Base-by-base conservation (phyloP, 1,140 invertebrate genomes). In the Drosophila kikkawai region DNA sequence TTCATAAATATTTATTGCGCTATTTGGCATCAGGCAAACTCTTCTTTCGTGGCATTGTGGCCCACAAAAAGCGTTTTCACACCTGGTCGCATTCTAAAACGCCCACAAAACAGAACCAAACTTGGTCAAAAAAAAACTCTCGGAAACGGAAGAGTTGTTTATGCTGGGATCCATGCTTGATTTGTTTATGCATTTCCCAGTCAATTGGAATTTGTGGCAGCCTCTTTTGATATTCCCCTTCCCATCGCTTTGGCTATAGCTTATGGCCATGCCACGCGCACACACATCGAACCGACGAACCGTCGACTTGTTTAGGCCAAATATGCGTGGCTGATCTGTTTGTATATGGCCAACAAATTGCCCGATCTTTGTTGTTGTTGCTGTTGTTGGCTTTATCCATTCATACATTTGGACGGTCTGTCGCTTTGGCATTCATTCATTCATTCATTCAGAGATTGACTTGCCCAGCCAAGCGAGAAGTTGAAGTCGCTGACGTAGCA, bases 331-430 rank as follows among this genome's bases (percentile, higher is more conserved):
- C 85, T 91, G 85, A 90, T 85, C 79, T 85, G 86, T 88, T 88
- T 88, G 84, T 88, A 84, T 88, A 88, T 84, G 84, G 84, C 84
- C 69, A 87, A 87, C 83, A 87, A 90, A 87, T 87, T 81, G 73
- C 37, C 63, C 44, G 60, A 55, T 82, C 66, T 60, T 76, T 63
- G 37, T 63, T 59, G 77, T 51, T 76, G 69, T 29, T 65, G 60
- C 15, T 77, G 73, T 13, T 78, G 59, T 83, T 79, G 75, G 61
- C 63, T 63, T 69, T 74, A 73, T 17, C 78, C 85, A 88, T 85
- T 88, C 85, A 90, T 81, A 84, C 85, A 88, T 64, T 68, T 45
- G 67, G 67, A 70, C 64, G 67, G 67, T 70, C 67, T 68, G 67
- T 70, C 67, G 67, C 67, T 70, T 55, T 70, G 67, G 64, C 70